Conservation (phyloP, 2,113 vertebrate species). For the Scalopus aquaticus region DNA sequence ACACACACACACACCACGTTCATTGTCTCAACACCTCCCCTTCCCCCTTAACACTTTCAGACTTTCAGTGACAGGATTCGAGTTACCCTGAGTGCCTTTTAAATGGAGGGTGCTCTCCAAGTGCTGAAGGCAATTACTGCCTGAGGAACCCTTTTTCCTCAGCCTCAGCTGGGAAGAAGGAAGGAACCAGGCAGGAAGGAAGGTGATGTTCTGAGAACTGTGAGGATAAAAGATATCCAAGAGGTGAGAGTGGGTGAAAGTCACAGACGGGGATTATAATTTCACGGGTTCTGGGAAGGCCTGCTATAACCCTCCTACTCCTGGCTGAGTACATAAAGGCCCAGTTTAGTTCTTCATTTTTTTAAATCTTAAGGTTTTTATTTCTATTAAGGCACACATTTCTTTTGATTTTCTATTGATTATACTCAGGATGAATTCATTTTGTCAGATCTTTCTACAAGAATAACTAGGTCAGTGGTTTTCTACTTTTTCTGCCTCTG, state of each 20-base stretch:
- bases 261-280: background rate
- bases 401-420: conserved; percentile 22
- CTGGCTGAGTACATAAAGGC: background rate
- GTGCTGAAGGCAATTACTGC: conserved; percentile 59
- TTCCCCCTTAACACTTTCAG: background rate
- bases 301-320: background rate
- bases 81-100: background rate
- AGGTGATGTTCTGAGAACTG: background rate
- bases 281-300: background rate
- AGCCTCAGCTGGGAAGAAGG: background rate
- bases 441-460: background rate
- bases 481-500: conserved; percentile 44
- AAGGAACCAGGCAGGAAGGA: background rate
- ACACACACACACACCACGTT: background rate
- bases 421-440: conserved; percentile 14
- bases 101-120: conserved; percentile 79
- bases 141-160: background rate
- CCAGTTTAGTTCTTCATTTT: background rate
- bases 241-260: conserved; percentile 32
- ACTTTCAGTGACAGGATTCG: background rate
- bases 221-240: background rate
- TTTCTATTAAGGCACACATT: background rate
- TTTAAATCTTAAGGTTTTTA: background rate
- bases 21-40: background rate
- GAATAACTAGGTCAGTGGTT: conserved; percentile 16